Base-by-base conservation (phyloP, 2,113 vertebrate genomes). In the Vidua chalybeata region DNA sequence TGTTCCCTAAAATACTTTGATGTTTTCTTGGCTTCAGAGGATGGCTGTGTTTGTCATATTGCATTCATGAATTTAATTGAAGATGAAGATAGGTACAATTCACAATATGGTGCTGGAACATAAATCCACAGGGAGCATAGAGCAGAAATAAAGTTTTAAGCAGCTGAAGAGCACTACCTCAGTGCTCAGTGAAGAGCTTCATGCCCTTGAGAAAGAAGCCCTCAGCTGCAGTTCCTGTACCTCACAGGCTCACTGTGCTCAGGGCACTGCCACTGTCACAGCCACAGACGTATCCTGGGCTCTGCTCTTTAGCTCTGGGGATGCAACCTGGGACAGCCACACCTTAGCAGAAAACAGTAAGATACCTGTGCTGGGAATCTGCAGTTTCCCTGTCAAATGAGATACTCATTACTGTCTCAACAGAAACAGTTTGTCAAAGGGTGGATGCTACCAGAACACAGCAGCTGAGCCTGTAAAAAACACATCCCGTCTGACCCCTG, bases 71-170 rank as follows among this genome's bases (percentile, higher is more conserved):
- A 82, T 93, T 96, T 96, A 96, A 96, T 93, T 94, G 94, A 93
- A 95, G 66, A 71, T 91, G 94, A 94, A 96, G 89, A 95, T 74
- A 66, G 78, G 84, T 91, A 96, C 89, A 74, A 87, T 95, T 96
- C 93, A 93, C 95, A 96, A 94, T 95, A 95, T 94, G 93, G 94
- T 94, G 84, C 84, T 94, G 84, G 64, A 95, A 94, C 87, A 95
- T 94, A 94, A 96, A 96, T 93, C 96, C 68, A 2, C 84, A 82
- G 94, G 95, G 86, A 94, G 91, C 66, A 95, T 76, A 93, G 61
- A 89, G 84, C 61, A 81, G 93, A 91, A 89, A 94, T 85, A 43
- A 95, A 83, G 78, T 39, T 84, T 94, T 77, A 66, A 90, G 82
- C 84, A 91, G 87, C 62, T 83, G 93, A 93, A 82, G 59, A 96